Evolutionary conservation across 2,888 invertebrate genomes (phyloP), one percentile per base, ranked within the genome.

Genomic region (Mycogona germanica): DNA sequence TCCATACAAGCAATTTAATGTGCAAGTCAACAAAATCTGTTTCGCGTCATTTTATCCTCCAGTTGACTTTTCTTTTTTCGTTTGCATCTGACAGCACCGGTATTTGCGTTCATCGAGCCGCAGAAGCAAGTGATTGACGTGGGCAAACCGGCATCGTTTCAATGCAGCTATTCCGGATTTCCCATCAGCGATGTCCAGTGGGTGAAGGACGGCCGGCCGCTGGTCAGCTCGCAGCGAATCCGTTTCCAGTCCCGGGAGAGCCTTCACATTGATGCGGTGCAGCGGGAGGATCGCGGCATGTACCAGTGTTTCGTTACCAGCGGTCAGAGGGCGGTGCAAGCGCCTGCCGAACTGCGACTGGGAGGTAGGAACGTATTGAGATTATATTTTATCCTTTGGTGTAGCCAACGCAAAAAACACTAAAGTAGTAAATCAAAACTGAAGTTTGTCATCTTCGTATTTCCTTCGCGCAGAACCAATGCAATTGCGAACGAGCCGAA

Each of bases 91-190:
- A 25, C 63, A 84, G 87, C 85, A 64, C 82, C 87, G 54, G 74
- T 87, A 65, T 80, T 83, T 63, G 84, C 82, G 63, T 82, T 83
- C 70, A 78, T 88, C 62, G 63, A 65, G 9, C 73, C 73, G 0
- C 63, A 65, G 17, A 62, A 64, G 46, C 75, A 76, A 67, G 81
- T 85, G 59, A 82, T 87, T 55, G 92, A 91, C 70, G 79, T 84
- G 58, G 88, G 87, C 57, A 81, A 84, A 65, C 81, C 86, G 66
- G 83, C 87, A 46, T 80, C 78, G 65, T 86, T 93, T 68, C 86
- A 87, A 68, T 95, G 93, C 71, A 83, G 84, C 66, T 79, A 86
- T 53, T 80, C 81, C 56, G 93, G 93, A 6, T 83, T 84, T 73
- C 92, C 92, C 17, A 76, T 86, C 58, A 79, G 81, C 59, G 76